Conservation (phyloP, 2,797 vertebrate species). For the Sebastes matsubarae region DNA sequence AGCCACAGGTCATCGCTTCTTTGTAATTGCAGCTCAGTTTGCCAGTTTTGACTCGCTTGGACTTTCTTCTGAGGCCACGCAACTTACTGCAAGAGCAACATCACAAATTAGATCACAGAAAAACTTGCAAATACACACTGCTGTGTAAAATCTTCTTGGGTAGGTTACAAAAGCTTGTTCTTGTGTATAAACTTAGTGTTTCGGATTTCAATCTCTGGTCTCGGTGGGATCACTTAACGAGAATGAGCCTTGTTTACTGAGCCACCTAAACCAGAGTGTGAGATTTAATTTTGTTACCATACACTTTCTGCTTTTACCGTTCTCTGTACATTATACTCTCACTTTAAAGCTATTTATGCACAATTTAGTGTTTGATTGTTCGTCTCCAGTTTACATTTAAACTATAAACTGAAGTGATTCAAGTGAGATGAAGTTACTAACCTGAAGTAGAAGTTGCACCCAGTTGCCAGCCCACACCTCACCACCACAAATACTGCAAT, state of each 20-base stretch:
- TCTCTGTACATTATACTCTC: neutral
- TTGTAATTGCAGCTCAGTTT: slow-evolving; percentile 28
- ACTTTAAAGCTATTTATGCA: neutral
- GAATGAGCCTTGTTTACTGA: neutral
- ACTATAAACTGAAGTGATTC: slow-evolving; percentile 17
- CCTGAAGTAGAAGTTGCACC: slow-evolving; percentile 37
- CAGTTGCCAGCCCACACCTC: slow-evolving; percentile 52
- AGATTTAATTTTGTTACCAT: neutral
- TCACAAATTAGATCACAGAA: slow-evolving; percentile 16
- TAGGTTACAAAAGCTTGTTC: neutral
- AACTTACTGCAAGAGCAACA: slow-evolving; percentile 7
- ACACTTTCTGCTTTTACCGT: neutral
- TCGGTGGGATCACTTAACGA: neutral
- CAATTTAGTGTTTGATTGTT: neutral
- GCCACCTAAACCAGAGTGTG: neutral
- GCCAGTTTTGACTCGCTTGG: slow-evolving; percentile 27
- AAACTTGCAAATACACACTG: slow-evolving; percentile 10
- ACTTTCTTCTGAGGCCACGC: slow-evolving; percentile 28
- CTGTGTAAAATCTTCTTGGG: neutral
- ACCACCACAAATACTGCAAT: slow-evolving; percentile 48
- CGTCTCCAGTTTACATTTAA: slow-evolving; percentile 18
- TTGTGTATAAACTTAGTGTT: neutral
- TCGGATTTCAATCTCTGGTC: neutral
- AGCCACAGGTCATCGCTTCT: slow-evolving; percentile 43
- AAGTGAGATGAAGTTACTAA: slow-evolving; percentile 46